These are phyloP conservation scores for Panthera tigris DNA, from an alignment of 2,113 vertebrate genomes.

Conservation along the genomic window DNA sequence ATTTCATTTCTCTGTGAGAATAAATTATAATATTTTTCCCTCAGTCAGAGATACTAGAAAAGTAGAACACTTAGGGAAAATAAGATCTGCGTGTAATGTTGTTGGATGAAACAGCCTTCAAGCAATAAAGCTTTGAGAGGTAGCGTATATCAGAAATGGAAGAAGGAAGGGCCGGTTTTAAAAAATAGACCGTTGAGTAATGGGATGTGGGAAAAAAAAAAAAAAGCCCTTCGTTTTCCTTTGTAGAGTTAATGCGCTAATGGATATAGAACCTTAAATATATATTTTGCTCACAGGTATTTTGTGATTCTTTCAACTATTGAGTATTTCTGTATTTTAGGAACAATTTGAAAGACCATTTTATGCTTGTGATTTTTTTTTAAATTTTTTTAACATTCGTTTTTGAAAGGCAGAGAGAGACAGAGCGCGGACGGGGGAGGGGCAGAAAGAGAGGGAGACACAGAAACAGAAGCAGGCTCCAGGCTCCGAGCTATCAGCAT, in stretches of 20 bases:
- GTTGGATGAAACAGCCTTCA: conserved; percentile 1
- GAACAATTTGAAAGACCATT: conserved; percentile 17
- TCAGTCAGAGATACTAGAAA: conserved; percentile 11
- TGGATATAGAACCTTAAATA: neutral
- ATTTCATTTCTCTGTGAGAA: neutral
- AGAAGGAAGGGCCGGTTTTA: neutral
- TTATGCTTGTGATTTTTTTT: conserved; percentile 11
- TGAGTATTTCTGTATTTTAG: neutral
- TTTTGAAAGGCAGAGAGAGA: too few relatives aligned
- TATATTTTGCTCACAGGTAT: neutral
- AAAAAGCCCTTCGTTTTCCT: neutral
- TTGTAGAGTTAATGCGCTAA: neutral
- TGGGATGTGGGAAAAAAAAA: neutral
- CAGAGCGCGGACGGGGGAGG: too few relatives aligned
- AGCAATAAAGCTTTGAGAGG: neutral
- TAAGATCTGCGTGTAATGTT: conserved; percentile 1
- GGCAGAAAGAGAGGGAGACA: too few relatives aligned
- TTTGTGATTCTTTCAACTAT: neutral
- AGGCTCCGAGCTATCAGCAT: too few relatives aligned
- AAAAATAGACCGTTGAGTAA: neutral
- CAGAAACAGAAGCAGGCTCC: too few relatives aligned
- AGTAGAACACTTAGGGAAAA: neutral
- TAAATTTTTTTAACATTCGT: too few relatives aligned
- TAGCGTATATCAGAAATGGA: neutral
- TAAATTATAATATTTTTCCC: neutral